Evolutionary conservation across 1,140 invertebrate genomes (phyloP).

Genomic region (Trichomalopsis sarcophagae): DNA sequence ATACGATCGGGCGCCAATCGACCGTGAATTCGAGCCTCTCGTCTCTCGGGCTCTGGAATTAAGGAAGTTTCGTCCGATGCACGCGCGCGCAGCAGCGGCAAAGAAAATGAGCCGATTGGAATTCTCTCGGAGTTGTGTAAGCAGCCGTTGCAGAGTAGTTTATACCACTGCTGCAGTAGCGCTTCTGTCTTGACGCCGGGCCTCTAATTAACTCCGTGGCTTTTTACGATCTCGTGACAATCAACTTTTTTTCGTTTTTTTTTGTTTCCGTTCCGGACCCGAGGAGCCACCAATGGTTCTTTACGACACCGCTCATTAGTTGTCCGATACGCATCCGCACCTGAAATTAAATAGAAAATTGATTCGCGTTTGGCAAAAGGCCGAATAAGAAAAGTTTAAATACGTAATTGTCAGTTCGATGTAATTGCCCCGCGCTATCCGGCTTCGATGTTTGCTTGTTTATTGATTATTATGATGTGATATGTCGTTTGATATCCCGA

Average conservation of each 20-base stretch:
- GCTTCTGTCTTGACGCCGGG: slow-evolving; percentile 25
- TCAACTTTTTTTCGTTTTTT: slow-evolving; percentile 22
- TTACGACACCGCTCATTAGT: slow-evolving; percentile 51
- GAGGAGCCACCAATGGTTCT: background rate
- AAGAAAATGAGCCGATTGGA: slow-evolving; percentile 54
- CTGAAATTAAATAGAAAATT: slow-evolving; percentile 48
- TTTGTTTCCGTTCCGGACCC: background rate
- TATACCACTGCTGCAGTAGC: background rate
- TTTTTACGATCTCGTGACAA: slow-evolving; percentile 51
- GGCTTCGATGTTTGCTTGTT: background rate
- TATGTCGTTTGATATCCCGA: background rate
- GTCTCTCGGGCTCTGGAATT: slow-evolving; percentile 30
- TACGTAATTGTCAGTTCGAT: slow-evolving; percentile 33
- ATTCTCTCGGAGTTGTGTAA: slow-evolving; percentile 26
- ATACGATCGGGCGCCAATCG: slow-evolving; percentile 32
- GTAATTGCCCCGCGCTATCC: background rate
- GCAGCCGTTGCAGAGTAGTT: slow-evolving; percentile 5
- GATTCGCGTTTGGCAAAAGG: slow-evolving; percentile 34
- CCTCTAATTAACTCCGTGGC: slow-evolving; percentile 44
- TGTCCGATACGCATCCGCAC: slow-evolving; percentile 37
- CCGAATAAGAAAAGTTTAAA: slow-evolving; percentile 23
- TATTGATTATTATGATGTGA: background rate
- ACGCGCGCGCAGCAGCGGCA: slow-evolving; percentile 35
- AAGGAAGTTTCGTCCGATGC: slow-evolving; percentile 50
- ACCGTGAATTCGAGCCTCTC: slow-evolving; percentile 33